Evolutionary conservation across 2,888 invertebrate genomes (phyloP), one percentile per base, ranked within the genome.

Genomic region (Thymelicus acteon): DNA sequence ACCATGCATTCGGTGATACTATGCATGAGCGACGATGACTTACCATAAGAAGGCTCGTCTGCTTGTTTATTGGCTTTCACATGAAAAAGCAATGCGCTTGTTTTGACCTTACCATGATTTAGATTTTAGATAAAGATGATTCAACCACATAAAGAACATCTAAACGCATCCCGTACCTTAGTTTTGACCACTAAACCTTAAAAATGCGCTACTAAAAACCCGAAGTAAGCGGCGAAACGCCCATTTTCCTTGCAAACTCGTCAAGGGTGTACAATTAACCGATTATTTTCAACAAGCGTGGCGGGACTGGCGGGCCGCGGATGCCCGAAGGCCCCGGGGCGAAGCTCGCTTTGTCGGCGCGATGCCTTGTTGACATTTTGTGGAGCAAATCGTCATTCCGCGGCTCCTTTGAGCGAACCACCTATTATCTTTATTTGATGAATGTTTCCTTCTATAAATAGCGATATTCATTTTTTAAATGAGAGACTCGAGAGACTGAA

Each of bases 331-430:
- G 15, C 76, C 78, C 75, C 76, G 75, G 74, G 78, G 65, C 75
- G 73, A 65, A 72, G 81, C 74, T 67, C 70, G 76, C 82, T 92
- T 92, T 92, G 92, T 92, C 92, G 92, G 91, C 80, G 91, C 80
- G 73, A 72, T 80, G 81, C 79, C 86, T 85, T 84, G 90, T 86
- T 92, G 92, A 93, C 93, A 92, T 93, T 92, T 92, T 90, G 91
- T 89, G 85, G 89, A 84, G 91, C 91, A 92, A 92, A 92, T 89
- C 90, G 86, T 91, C 93, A 89, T 91, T 85, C 93, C 90, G 92
- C 92, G 93, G 93, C 79, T 74, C 78, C 87, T 92, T 92, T 93
- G 89, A 92, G 83, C 73, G 75, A 76, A 79, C 81, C 80, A 83
- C 83, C 80, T 78, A 83, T 86, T 87, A 89, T 88, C 86, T 88